Conservation (phyloP, 2,888 invertebrate genomes). For the Agrochola lychnidis region DNA sequence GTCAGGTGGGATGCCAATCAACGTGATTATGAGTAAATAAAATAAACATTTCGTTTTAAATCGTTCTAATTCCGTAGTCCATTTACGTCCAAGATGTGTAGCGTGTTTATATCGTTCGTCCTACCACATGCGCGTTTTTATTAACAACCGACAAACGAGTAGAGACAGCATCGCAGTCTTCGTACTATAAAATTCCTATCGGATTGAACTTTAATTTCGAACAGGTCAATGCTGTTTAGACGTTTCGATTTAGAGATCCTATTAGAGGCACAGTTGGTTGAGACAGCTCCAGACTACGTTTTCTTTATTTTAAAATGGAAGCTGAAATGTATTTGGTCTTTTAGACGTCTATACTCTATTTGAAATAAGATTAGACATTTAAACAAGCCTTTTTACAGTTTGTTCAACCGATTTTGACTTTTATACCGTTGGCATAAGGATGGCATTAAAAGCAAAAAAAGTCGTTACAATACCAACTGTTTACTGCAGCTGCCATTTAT, state of each 20-base stretch:
- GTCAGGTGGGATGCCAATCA: conserved; percentile 24
- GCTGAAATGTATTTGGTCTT: conserved; percentile 18
- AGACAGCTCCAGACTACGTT: conserved; percentile 36
- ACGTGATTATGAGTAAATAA: conserved; percentile 61
- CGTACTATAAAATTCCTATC: conserved; percentile 50
- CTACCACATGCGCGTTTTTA: conserved; percentile 68
- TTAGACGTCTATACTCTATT: conserved; percentile 12
- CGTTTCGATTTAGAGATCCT: conserved; percentile 58
- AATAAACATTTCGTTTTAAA: conserved; percentile 69
- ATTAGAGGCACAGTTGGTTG: conserved; percentile 47
- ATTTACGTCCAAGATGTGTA: conserved; percentile 71
- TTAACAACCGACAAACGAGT: conserved; percentile 66
- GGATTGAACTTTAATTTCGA: conserved; percentile 57
- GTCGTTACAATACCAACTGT: too few relatives aligned
- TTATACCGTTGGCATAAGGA: too few relatives aligned
- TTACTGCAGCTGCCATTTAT: too few relatives aligned
- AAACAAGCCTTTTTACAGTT: too few relatives aligned
- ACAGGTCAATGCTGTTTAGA: conserved; percentile 57
- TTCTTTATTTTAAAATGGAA: conserved; percentile 42
- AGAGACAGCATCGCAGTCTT: conserved; percentile 47
- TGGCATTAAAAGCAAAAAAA: too few relatives aligned
- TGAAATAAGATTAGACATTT: too few relatives aligned
- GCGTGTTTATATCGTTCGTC: conserved; percentile 29
- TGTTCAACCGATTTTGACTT: too few relatives aligned
- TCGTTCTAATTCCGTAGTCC: conserved; percentile 77